phyloP scores from a whole-genome alignment of 2,797 vertebrate genomes.

The Buceros bicornis region DNA sequence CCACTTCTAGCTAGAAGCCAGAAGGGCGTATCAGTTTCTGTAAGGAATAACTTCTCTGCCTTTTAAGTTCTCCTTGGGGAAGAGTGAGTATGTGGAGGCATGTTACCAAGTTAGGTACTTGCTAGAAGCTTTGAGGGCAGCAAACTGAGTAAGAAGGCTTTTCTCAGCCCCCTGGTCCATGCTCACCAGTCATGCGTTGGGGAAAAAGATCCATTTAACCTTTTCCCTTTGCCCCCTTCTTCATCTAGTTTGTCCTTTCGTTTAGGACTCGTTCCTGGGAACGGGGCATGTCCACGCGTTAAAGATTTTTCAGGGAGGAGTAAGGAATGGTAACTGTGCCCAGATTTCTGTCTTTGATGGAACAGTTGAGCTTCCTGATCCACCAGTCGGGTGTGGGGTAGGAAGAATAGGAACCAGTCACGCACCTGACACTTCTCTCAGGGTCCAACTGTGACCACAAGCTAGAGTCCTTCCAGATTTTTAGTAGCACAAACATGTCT shows the following conservation, averaged over 20 bases:
- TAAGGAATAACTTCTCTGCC: background rate
- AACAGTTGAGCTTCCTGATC: background rate
- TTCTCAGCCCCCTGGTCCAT: background rate
- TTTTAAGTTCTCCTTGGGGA: background rate
- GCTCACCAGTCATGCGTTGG: background rate
- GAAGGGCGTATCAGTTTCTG: background rate
- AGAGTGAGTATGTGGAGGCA: background rate
- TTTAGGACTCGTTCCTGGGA: background rate
- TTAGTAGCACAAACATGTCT: background rate
- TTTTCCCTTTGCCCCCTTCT: background rate
- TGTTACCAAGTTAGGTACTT: background rate
- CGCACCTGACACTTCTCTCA: background rate
- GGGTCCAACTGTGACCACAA: background rate
- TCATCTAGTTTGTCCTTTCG: background rate
- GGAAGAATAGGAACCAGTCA: background rate
- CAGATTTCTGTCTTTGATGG: background rate
- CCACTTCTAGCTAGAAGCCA: background rate
- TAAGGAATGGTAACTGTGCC: background rate
- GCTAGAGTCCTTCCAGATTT: background rate
- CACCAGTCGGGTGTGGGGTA: background rate
- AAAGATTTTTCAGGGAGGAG: background rate
- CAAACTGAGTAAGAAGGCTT: background rate
- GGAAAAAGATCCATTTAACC: background rate
- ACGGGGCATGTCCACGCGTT: fast-evolving
- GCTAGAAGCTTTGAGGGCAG: background rate